A percentile compares a stretch with the other conserved stretches of the same genome.
phyloP scores from a whole-genome alignment of 2,113 vertebrate genomes.

The Pseudopipra pipra region DNA sequence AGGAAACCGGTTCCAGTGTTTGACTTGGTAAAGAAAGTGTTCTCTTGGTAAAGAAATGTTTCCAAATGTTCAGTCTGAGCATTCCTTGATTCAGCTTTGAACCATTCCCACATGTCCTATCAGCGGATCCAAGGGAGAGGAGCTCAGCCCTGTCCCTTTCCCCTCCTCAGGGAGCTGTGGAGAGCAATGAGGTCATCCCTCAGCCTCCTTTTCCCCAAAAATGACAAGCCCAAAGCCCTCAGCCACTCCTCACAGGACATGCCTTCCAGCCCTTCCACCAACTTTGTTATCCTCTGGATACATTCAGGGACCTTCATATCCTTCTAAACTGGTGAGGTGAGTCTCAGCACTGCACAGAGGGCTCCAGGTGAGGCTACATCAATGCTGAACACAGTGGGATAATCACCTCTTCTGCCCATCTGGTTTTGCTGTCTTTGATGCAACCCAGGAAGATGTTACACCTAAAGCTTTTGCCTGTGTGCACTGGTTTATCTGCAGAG shows the following conservation, averaged over 20 bases:
- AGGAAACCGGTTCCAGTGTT: not conserved
- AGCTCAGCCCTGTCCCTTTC: not conserved
- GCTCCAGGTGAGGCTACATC: not conserved
- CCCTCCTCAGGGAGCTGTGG: not conserved
- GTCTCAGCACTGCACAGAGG: not conserved
- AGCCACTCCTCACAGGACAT: not conserved
- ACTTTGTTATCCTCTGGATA: not conserved
- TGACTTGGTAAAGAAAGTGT: not conserved
- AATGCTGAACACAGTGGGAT: fast-evolving
- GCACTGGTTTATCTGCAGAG: not conserved
- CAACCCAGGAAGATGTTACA: not conserved
- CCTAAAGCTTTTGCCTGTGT: not conserved
- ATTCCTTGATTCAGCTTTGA: not conserved
- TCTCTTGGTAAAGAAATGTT: not conserved
- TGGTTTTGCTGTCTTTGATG: not conserved
- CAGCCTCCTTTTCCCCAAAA: not conserved
- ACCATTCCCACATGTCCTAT: not conserved
- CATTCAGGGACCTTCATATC: not conserved
- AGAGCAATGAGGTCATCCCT: not conserved
- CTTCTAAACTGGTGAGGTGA: not conserved
- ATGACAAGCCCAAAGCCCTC: not conserved
- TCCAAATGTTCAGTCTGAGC: not conserved
- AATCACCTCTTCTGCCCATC: not conserved
- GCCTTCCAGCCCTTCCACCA: not conserved
- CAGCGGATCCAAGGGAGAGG: not conserved